Conservation (phyloP, 2,888 invertebrate genomes). For the Parasteatoda lunata region DNA sequence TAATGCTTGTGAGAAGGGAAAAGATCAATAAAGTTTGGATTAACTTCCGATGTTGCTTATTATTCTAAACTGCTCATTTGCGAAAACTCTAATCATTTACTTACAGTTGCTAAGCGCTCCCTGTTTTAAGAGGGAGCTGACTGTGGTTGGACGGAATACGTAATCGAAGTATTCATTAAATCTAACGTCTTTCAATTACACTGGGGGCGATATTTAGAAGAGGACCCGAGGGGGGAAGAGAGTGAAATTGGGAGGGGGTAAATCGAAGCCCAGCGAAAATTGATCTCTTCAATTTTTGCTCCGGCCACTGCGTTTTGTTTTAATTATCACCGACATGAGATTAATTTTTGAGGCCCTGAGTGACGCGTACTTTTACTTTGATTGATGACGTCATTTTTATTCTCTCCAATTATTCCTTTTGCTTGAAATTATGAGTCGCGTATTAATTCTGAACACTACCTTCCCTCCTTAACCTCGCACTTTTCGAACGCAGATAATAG, state of each 20-base stretch:
- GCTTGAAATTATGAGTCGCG: slow-evolving; percentile 56
- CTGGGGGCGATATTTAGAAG: slow-evolving; percentile 63
- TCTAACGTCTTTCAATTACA: slow-evolving; percentile 68
- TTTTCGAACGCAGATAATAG: slow-evolving; percentile 16
- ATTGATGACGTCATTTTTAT: slow-evolving; percentile 67
- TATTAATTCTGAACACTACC: slow-evolving; percentile 27
- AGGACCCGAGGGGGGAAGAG: background rate
- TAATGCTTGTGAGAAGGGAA: background rate
- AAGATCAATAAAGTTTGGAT: slow-evolving; percentile 63
- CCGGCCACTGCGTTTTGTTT: slow-evolving; percentile 65
- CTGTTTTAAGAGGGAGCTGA: slow-evolving; percentile 12
- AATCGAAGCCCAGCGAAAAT: slow-evolving; percentile 65
- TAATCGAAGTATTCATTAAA: slow-evolving; percentile 69
- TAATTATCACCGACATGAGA: slow-evolving; percentile 68
- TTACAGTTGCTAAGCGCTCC: slow-evolving; percentile 66
- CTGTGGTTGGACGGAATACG: slow-evolving; percentile 57
- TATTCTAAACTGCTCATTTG: slow-evolving; percentile 68
- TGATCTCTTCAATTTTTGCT: slow-evolving; percentile 67
- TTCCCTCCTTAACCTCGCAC: slow-evolving; percentile 2
- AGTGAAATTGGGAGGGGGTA: slow-evolving; percentile 10
- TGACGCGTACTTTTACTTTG: slow-evolving; percentile 59
- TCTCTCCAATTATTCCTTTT: slow-evolving; percentile 64
- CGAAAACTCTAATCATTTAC: slow-evolving; percentile 67
- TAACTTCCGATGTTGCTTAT: slow-evolving; percentile 65
- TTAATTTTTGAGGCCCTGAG: slow-evolving; percentile 64